Base-by-base conservation (phyloP, 1,140 invertebrate genomes). In the Sipha flava region DNA sequence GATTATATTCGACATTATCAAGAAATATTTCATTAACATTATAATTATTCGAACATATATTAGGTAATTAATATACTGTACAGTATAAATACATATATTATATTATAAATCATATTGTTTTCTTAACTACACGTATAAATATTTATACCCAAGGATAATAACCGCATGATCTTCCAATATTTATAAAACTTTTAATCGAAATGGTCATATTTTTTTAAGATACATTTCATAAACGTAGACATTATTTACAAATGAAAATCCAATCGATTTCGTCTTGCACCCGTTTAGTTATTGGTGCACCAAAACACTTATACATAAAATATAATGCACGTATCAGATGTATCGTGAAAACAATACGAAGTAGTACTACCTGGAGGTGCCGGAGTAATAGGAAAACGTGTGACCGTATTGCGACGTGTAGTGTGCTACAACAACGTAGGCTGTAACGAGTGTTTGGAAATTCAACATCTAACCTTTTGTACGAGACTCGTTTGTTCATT, bases 371-470 rank as follows among this genome's bases (percentile, higher is more conserved):
- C 26, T n/a, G n/a, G n/a, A 6, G 57, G 18, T 31, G 16, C 14
- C 29, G 31, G 16, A 43, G 31, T 68, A 68, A 68, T 68, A 68
- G 64, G 23, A 68, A 68, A 68, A 68, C 43, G 14, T 68, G 64
- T 68, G 3, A n/a, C n/a, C 31, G 40, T 40, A 59, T 29, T 12
- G 12, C 6, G 64, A 34, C 18, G 64, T 62, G 21, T 62, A 59
- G 26, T 43, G 4, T 68, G 21, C 18, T n/a, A 9, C 43, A 52
- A 18, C 54, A n/a, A n/a, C 70, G 45, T 52, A 73, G 70, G 47
- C 45, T 29, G 47, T 73, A 73, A 72, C 40, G 26, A 73, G 70
- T 52, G 70, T 73, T 52, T 34, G 26, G n/a, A 37, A 73, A 73
- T 47, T 72, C 68, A 29, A 73, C 70, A 21, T 34, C 43, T 31